phyloP scores from a whole-genome alignment of 2,888 invertebrate genomes.

The Spicauda simplicius region DNA sequence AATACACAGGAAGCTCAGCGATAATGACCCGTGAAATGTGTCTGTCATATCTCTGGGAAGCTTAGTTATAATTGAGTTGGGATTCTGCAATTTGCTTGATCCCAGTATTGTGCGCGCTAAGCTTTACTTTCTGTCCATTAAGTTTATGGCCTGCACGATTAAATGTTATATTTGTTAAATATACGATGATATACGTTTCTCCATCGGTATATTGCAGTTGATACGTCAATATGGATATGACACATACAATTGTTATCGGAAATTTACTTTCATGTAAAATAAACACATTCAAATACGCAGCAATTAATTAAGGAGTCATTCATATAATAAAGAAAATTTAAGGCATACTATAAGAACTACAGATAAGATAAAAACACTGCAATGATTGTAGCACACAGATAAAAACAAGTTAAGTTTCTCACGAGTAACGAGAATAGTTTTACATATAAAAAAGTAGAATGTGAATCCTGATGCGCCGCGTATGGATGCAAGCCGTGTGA shows the following conservation, averaged over 20 bases:
- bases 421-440: conserved; percentile 66
- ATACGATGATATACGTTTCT: background rate
- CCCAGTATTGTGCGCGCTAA: background rate
- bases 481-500: conserved; percentile 46
- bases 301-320: too few species aligned
- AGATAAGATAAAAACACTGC: conserved; percentile 1
- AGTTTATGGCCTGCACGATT: background rate
- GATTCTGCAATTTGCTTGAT: conserved; percentile 12
- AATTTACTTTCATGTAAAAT: background rate
- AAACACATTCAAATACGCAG: background rate
- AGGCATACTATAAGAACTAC: background rate
- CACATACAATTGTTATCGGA: background rate
- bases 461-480: conserved; percentile 62
- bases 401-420: conserved; percentile 56
- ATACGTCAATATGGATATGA: background rate
- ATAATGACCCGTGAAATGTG: conserved; percentile 20
- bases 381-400: background rate
- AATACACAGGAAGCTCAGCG: conserved; percentile 14
- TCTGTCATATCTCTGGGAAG: conserved; percentile 2
- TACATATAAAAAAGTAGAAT: conserved; percentile 61
- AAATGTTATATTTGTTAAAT: too few species aligned
- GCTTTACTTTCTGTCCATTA: conserved; percentile 1
- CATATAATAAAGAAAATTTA: too few species aligned
- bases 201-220: background rate
- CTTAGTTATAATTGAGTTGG: conserved; percentile 20